These are phyloP conservation scores for Sinocyclocheilus maitianheensis DNA, from an alignment of 2,113 vertebrate genomes.

Conservation along the genomic window DNA sequence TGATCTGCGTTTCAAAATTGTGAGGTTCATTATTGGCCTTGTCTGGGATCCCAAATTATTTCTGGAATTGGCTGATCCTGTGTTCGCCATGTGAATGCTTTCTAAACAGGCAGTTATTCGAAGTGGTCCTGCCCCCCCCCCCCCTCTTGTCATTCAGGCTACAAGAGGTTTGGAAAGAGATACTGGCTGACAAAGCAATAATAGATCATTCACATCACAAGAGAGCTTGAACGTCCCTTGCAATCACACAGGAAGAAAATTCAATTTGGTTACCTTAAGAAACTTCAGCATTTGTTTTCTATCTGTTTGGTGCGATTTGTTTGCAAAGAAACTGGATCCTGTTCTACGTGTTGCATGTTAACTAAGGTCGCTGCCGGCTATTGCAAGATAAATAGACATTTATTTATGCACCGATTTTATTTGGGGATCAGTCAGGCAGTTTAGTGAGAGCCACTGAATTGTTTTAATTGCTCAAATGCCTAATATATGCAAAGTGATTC, in stretches of 20 bases:
- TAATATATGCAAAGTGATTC: slow-evolving; percentile 58
- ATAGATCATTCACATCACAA: slow-evolving; percentile 33
- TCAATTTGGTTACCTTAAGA: not conserved
- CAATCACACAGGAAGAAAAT: not conserved
- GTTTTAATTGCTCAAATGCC: slow-evolving; percentile 62
- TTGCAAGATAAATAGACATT: slow-evolving; percentile 19
- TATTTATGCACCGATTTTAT: slow-evolving; percentile 52
- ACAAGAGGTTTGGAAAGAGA: slow-evolving; percentile 32
- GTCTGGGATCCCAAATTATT: slow-evolving; percentile 9
- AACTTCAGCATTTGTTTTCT: not conserved
- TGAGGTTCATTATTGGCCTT: slow-evolving; percentile 25
- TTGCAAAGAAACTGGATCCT: not conserved
- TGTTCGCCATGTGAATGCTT: not conserved
- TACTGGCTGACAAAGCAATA: slow-evolving; percentile 17
- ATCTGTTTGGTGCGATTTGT: not conserved
- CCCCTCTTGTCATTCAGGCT: slow-evolving; percentile 20
- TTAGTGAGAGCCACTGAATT: slow-evolving; percentile 59
- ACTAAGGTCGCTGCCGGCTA: slow-evolving; percentile 19
- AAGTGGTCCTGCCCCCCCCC: not conserved
- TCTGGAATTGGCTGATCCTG: slow-evolving; percentile 31
- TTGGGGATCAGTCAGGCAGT: slow-evolving; percentile 43
- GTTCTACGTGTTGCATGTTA: not conserved
- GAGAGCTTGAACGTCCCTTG: not conserved
- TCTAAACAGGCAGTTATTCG: slow-evolving; percentile 25
- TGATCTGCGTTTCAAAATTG: slow-evolving; percentile 9